phyloP scores from a whole-genome alignment of 2,113 vertebrate species.

The Sphaerodactylus townsendi region DNA sequence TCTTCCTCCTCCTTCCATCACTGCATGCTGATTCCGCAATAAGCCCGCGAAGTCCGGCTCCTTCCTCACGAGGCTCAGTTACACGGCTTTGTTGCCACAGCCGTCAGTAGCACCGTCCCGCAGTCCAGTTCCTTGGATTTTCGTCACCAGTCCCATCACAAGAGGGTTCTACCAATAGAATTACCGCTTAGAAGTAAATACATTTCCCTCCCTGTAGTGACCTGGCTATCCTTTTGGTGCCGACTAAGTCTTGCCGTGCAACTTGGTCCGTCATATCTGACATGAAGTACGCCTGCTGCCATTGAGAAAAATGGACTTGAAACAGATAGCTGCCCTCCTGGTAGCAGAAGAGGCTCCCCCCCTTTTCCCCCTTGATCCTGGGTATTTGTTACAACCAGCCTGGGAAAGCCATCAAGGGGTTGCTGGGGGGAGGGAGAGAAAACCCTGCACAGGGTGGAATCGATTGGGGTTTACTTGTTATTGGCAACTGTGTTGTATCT shows the following conservation, averaged over 20 bases:
- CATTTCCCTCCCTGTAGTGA: not conserved
- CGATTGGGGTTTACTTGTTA: not conserved
- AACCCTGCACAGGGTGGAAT: not conserved
- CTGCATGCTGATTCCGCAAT: conserved; percentile 52
- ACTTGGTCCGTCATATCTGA: conserved; percentile 1
- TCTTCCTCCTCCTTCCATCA: not conserved
- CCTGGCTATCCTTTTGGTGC: not conserved
- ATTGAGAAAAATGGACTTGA: conserved; percentile 24
- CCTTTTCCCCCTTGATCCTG: too few species aligned
- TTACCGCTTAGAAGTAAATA: conserved; percentile 11
- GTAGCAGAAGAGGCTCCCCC: not conserved
- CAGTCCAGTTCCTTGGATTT: too few species aligned
- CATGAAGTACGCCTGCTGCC: conserved; percentile 52
- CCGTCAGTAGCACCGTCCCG: conserved; percentile 46
- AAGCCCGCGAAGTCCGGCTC: conserved; percentile 30
- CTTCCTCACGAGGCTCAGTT: conserved; percentile 26
- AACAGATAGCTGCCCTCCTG: conserved; percentile 30
- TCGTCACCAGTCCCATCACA: not conserved
- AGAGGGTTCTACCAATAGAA: conserved; percentile 14
- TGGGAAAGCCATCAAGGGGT: not conserved
- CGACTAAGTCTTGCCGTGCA: not conserved
- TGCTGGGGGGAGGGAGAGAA: not conserved
- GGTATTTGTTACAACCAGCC: too few species aligned
- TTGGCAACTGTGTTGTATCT: conserved; percentile 48
- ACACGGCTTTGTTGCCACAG: conserved; percentile 20